Evolutionary conservation across 1,140 invertebrate genomes (phyloP).

Genomic region (Anthonomus grandis): DNA sequence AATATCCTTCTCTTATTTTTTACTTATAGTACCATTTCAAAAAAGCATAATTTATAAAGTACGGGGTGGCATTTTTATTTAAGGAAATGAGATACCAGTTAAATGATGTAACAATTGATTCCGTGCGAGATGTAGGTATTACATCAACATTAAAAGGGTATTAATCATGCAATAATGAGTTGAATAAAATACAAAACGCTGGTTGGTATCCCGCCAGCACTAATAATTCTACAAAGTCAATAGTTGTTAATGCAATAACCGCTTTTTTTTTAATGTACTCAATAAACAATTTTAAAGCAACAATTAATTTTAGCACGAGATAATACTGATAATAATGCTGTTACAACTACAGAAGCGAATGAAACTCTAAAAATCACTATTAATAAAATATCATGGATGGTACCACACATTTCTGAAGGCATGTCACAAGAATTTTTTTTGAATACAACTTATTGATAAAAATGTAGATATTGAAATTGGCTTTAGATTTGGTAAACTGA

Average conservation of each 20-base stretch:
- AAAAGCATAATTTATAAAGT: too few species aligned
- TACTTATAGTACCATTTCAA: too few species aligned
- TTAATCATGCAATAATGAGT: not conserved
- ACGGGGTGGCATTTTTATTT: constrained; percentile 3
- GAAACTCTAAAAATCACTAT: constrained; percentile 6
- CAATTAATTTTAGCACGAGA: too few species aligned
- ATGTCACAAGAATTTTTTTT: constrained; percentile 12
- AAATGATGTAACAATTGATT: not conserved
- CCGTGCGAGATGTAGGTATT: too few species aligned
- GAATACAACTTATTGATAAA: constrained; percentile 7
- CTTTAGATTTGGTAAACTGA: constrained; percentile 7
- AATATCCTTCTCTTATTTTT: too few species aligned
- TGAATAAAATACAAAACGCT: constrained; percentile 4
- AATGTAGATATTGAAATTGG: constrained; percentile 5
- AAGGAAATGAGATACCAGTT: not conserved
- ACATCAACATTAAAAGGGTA: too few species aligned
- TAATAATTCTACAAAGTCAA: too few species aligned
- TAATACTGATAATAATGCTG: not conserved
- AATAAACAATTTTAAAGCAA: too few species aligned
- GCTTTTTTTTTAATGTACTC: too few species aligned
- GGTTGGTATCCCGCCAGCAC: constrained; percentile 3
- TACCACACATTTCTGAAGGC: constrained; percentile 6
- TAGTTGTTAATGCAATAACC: too few species aligned
- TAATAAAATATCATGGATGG: not conserved
- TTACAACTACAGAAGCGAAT: not conserved